These are phyloP conservation scores for Drosophila kurseongensis DNA, from an alignment of 1,140 invertebrate genomes.

Conservation along the genomic window DNA sequence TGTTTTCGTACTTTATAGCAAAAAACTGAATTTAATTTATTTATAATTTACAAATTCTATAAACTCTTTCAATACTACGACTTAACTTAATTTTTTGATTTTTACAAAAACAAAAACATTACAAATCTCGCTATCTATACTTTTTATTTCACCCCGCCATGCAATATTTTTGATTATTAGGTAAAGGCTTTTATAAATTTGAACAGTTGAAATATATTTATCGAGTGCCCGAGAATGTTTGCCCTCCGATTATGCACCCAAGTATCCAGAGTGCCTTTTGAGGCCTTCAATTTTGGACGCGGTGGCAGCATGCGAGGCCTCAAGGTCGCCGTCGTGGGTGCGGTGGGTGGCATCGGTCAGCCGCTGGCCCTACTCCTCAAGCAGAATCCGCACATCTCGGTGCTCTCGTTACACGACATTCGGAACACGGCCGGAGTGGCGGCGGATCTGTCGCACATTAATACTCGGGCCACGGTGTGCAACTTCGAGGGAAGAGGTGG, in stretches of 20 bases:
- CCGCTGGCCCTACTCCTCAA: conserved; percentile 90
- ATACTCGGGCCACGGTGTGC: conserved; percentile 89
- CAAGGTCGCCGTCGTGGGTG: conserved; percentile 93
- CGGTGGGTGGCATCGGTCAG: conserved; percentile 92
- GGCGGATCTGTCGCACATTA: conserved; percentile 94
- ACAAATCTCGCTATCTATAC: neutral
- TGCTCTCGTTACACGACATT: conserved; percentile 92
- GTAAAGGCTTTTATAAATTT: no score
- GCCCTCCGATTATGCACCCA: neutral
- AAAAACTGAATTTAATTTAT: no score
- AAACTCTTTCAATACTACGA: no score
- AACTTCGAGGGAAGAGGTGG: conserved; percentile 87
- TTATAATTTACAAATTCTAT: no score
- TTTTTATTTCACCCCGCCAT: neutral
- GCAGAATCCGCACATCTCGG: conserved; percentile 88
- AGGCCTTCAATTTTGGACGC: conserved; percentile 87
- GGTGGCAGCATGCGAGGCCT: neutral
- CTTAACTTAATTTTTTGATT: no score
- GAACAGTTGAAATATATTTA: neutral
- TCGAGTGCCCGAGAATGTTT: conserved; percentile 5
- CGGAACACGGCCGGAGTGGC: conserved; percentile 91
- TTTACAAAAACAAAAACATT: no score
- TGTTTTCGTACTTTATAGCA: no score
- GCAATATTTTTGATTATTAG: no score
- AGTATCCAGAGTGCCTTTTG: neutral